Evolutionary conservation across 2,888 invertebrate genomes (phyloP), one percentile per base, ranked within the genome.

Genomic region (Mythimna loreyi): DNA sequence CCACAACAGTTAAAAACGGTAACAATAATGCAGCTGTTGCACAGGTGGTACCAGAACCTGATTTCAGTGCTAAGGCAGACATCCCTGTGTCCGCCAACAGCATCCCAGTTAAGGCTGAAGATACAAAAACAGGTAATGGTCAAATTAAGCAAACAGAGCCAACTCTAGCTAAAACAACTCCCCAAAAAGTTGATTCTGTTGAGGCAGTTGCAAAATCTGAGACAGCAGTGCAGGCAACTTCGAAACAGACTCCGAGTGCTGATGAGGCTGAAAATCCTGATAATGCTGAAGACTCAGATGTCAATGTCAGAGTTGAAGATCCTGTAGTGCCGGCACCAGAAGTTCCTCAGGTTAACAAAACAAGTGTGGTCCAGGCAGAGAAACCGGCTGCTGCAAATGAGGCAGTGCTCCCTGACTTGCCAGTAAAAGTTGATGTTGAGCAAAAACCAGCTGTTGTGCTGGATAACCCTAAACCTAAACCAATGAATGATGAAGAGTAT

Each of bases 401-500:
- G 8, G 53, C 64, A 2, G 60, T n/a, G 13, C 19, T 61, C n/a
- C 66, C 77, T 13, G 78, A 83, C n/a, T 23, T 69, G 43, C 43
- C 74, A 5, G 45, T 64, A 23, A 33, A 45, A 19, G 43, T 57
- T 30, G 84, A 76, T 25, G 55, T 55, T 16, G 83, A 84, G 5
- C 71, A 68, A 28, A 89, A 88, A 70, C 50, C 21, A 0, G 82
- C 82, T 13, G 40, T 81, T 7, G 77, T 68, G 2, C 59, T 82
- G 59, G 89, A 88, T n/a, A 85, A 82, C 36, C 78, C 83, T 1
- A 78, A 80, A 57, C 23, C n/a, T 0, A 80, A 80, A 64, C 9
- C 40, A 9, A 52, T 55, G 25, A 67, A 55, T 23, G 74, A 72
- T 53, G 69, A 68, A 23, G 87, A 90, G 13, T 89, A 89, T 67